Evolutionary conservation across 2,888 invertebrate species (phyloP), one percentile per base, ranked within the genome.

Genomic region (Monoplex corrugatus): DNA sequence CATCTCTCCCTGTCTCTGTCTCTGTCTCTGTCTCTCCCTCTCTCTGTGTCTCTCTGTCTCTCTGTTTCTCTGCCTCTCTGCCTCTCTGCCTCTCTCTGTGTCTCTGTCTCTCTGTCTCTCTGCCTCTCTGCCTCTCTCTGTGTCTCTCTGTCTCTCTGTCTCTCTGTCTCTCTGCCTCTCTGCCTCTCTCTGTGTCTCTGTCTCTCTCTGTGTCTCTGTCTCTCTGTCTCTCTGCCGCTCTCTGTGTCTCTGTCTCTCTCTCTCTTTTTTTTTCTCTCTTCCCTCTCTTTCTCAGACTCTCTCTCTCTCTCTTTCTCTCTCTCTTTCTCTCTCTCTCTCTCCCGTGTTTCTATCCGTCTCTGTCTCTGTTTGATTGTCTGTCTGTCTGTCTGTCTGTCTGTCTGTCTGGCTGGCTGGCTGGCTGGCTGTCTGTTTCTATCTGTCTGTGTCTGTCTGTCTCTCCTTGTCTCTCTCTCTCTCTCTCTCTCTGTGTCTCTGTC

Each of bases 201-300:
- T 87, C 44, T 75, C 23, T 87, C 44, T 75, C 43, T 87, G 10
- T 87, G 28, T 87, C 43, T 57, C 50, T 87, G 38, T 80, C 50
- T 87, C 80, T 80, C 38, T 87, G 57, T 80, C 50, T 78, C 50
- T 78, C n/a, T 43, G 35, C 40, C n/a, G n/a, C n/a, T n/a, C n/a
- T n/a, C n/a, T n/a, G n/a, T n/a, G n/a, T n/a, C 43, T 87, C 78
- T 88, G 1, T 40, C 0, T 87, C 2, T 38, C 44, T 72, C 5
- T 35, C 35, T 87, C 32, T 80, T 35, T 80, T 45, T 87, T 35
- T 72, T n/a, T 50, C n/a, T 78, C 23, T 80, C 45, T 87, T 87
- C 43, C 63, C 40, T 72, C n/a, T 88, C 82, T 88, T n/a, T n/a
- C n/a, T n/a, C n/a, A n/a, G n/a, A n/a, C 38, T 88, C 82, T 87